Percentiles rank a stretch among this genome's conserved stretches.
phyloP scores from a whole-genome alignment of 2,797 vertebrate species.

The Lacerta viridis region DNA sequence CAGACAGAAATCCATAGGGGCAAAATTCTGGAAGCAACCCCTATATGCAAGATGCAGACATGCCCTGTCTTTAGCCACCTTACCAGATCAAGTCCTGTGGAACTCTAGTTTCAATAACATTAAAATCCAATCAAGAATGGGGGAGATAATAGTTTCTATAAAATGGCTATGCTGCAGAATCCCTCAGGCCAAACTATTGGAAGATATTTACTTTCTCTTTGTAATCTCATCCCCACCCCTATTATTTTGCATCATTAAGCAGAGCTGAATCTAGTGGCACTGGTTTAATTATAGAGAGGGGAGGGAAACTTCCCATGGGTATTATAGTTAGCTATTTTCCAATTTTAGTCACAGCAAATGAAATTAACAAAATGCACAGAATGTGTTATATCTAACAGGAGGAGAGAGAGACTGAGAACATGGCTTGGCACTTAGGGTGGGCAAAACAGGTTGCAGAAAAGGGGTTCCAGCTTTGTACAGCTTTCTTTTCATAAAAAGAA shows the following conservation, averaged over 20 bases:
- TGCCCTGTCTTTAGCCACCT: neutral
- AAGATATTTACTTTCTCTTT: neutral
- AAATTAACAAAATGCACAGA: accelerated
- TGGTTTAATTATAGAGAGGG: constrained; percentile 14
- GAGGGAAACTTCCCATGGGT: neutral
- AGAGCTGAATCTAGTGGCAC: accelerated
- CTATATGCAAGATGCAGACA: neutral
- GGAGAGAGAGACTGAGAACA: accelerated
- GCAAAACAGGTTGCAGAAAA: neutral
- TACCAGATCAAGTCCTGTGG: neutral
- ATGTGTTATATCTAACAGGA: neutral
- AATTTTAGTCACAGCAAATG: neutral
- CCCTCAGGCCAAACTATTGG: neutral
- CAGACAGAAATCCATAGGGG: neutral
- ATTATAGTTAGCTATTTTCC: neutral
- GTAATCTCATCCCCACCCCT: neutral
- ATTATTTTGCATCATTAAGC: neutral
- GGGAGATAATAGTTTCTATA: accelerated
- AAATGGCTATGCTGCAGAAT: neutral
- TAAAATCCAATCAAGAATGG: neutral
- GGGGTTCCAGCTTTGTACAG: neutral
- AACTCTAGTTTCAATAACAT: neutral
- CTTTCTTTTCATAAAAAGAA: neutral
- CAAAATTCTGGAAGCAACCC: neutral
- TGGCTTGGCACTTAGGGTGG: neutral